A percentile compares a stretch with the other conserved stretches of the same genome.
Conservation (phyloP, 2,797 vertebrate genomes). For the Liasis olivaceus region DNA sequence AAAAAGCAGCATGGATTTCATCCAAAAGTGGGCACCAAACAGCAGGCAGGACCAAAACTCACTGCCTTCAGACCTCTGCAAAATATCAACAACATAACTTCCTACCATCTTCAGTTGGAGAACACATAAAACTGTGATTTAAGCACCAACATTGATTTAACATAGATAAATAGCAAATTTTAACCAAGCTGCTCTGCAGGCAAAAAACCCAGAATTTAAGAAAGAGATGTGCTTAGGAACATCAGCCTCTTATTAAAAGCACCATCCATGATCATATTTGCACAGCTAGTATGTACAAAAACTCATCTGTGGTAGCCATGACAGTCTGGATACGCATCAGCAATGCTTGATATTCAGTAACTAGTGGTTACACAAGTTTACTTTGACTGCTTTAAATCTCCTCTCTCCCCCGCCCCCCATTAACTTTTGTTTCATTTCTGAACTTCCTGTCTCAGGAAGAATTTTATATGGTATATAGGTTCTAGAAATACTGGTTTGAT, state of each 20-base stretch:
- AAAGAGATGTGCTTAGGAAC: background rate
- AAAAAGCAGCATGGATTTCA: background rate
- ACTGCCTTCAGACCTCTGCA: background rate
- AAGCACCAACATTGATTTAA: background rate
- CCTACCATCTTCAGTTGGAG: background rate
- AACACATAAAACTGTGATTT: background rate
- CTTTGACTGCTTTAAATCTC: background rate
- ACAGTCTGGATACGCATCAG: background rate
- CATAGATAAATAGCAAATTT: background rate
- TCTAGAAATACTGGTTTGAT: background rate
- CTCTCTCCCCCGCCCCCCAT: background rate
- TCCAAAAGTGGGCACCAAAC: background rate
- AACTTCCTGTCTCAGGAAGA: background rate
- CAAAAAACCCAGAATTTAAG: background rate
- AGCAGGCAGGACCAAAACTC: background rate
- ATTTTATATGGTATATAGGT: background rate
- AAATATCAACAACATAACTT: background rate
- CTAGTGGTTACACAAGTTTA: background rate
- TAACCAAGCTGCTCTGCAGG: background rate
- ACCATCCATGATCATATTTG: background rate
- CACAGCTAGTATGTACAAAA: background rate
- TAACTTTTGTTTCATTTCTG: background rate
- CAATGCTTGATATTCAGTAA: background rate
- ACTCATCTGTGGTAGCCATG: background rate
- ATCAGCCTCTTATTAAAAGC: background rate